Base-by-base conservation (phyloP, 2,888 invertebrate genomes). In the Drosophila recens region DNA sequence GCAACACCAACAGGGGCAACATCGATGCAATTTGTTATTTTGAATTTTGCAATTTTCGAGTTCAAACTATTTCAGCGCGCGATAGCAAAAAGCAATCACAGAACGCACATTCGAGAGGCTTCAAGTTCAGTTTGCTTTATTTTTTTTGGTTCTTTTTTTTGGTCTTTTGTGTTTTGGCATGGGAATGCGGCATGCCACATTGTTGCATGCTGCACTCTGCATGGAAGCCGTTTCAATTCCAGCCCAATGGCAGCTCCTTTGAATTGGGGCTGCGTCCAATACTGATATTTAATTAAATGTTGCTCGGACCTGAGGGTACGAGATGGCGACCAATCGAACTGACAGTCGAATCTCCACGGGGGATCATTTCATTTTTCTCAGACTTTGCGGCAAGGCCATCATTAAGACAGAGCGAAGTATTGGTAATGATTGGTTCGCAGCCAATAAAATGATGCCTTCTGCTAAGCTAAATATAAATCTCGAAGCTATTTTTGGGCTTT, bases 11-110 rank as follows among this genome's bases (percentile, higher is more conserved):
- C 66, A 58, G 58, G 45, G 46, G 59, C 67, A 71, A 65, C 79
- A 78, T 77, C 79, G 68, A 87, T 75, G 82, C 88, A 84, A 84
- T 84, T 84, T 84, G 88, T 84, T 84, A 87, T 85, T 84, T 87
- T 87, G 86, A 82, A 84, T 87, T 84, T 80, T 74, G 80, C 84
- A 80, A 85, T 87, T 87, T 87, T 74, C 70, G 70, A 82, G 59
- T 63, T 75, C 61, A 58, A 84, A 82, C 84, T 76, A 82, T 85
- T 84, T 82, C 67, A 68, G 73, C 43, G 46, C 51, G 62, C 51
- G 33, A 63, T 33, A 56, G 58, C 65, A 67, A 79, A 79, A 74
- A 70, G 75, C 75, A 75, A 83, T 84, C 79, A 68, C 72, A 74
- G 64, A 68, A 65, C 67, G 64, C 65, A 56, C 53, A 59, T 27